A percentile compares a stretch with the other conserved stretches of the same genome.
Evolutionary conservation across 2,888 invertebrate species (phyloP).

Genomic region (Perizoma flavofasciatum): DNA sequence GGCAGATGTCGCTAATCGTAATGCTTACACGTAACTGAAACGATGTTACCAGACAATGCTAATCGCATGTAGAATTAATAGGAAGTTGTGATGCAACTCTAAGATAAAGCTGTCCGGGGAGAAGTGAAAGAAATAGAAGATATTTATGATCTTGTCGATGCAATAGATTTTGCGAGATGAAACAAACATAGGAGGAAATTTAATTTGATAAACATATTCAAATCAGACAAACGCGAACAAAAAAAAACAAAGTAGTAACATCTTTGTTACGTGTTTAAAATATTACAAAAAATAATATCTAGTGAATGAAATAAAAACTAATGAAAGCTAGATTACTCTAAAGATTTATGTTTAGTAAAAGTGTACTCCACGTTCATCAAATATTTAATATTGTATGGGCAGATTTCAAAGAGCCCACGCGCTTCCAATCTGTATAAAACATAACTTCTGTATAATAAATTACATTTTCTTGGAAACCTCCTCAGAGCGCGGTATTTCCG

Average conservation of each 20-base stretch:
- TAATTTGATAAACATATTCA: background rate
- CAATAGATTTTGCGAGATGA: background rate
- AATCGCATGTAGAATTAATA: background rate
- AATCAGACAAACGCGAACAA: background rate
- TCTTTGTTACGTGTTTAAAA: too few relatives aligned
- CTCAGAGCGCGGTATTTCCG: constrained; percentile 26
- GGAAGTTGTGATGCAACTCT: constrained; percentile 7
- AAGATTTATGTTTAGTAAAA: constrained; percentile 23
- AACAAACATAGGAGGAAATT: too few relatives aligned
- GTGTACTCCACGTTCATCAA: constrained; percentile 27
- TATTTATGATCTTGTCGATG: too few relatives aligned
- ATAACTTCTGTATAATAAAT: constrained; percentile 32
- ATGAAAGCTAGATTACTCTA: constrained; percentile 15
- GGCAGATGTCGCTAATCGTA: constrained; percentile 69
- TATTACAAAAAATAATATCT: background rate
- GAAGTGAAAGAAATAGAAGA: background rate
- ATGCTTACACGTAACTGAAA: constrained; percentile 20
- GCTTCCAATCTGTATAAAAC: constrained; percentile 7
- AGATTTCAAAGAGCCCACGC: constrained; percentile 33
- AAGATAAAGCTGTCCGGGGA: background rate
- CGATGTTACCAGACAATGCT: constrained; percentile 11
- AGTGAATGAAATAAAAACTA: constrained; percentile 14
- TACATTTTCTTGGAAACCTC: constrained; percentile 31
- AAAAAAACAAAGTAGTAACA: background rate
- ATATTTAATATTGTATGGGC: constrained; percentile 31